Conservation (phyloP, 2,797 vertebrate species). For the Eleutherodactylus coqui region DNA sequence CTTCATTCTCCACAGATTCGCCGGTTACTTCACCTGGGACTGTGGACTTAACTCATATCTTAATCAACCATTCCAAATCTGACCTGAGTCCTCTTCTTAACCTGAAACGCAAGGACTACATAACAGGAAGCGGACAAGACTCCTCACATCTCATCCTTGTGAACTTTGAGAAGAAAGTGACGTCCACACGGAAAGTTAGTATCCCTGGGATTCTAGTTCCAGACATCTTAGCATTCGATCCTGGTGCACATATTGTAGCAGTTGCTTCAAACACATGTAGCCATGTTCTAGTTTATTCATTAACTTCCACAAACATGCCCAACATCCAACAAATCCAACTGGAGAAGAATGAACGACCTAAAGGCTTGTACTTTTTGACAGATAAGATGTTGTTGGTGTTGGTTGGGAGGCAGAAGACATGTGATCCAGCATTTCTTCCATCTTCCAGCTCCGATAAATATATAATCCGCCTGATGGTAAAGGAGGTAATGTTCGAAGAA, state of each 20-base stretch:
- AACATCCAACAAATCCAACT: slow-evolving; percentile 90
- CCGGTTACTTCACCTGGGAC: slow-evolving; percentile 78
- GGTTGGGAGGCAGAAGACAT: slow-evolving; percentile 86
- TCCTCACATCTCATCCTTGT: slow-evolving; percentile 89
- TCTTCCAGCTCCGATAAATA: slow-evolving; percentile 90
- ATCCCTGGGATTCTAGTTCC: slow-evolving; percentile 91
- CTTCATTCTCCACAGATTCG: slow-evolving; percentile 72
- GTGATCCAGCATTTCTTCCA: slow-evolving; percentile 81
- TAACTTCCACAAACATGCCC: slow-evolving; percentile 87
- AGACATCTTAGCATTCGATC: slow-evolving; percentile 88
- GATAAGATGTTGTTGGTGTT: slow-evolving; percentile 86
- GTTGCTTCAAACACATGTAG: slow-evolving; percentile 90
- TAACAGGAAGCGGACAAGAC: slow-evolving; percentile 83
- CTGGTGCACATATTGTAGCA: slow-evolving; percentile 81
- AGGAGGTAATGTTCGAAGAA: slow-evolving; percentile 81
- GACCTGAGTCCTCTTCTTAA: slow-evolving; percentile 86
- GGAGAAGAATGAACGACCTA: slow-evolving; percentile 86
- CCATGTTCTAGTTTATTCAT: slow-evolving; percentile 86
- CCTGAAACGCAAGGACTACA: slow-evolving; percentile 80
- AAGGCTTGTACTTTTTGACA: slow-evolving; percentile 87
- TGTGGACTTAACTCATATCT: slow-evolving; percentile 84
- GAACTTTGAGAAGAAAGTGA: slow-evolving; percentile 89
- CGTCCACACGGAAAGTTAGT: slow-evolving; percentile 88
- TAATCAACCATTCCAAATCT: slow-evolving; percentile 83
- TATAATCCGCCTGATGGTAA: slow-evolving; percentile 78